Percentiles rank a stretch among this genome's conserved stretches.
These are phyloP conservation scores for Rhyacichthys aspro DNA, from an alignment of 2,797 vertebrate species.

Conservation along the genomic window DNA sequence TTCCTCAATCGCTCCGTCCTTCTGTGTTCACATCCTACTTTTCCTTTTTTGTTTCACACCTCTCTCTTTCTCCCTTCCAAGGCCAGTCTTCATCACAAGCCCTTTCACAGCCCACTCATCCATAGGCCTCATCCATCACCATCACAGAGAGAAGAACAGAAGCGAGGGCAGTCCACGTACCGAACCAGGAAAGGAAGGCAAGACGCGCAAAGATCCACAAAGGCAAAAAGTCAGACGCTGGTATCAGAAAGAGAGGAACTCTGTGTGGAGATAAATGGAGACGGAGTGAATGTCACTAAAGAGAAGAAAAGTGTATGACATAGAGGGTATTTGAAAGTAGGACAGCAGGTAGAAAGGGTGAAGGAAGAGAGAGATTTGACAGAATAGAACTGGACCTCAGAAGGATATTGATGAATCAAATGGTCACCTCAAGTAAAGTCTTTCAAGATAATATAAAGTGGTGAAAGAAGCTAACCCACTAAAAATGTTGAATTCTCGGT, in stretches of 20 bases:
- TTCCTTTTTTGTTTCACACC: conserved; percentile 27
- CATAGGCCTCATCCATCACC: conserved; percentile 75
- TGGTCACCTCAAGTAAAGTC: conserved; percentile 7
- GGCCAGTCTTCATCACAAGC: conserved; percentile 72
- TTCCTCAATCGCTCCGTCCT: conserved; percentile 32
- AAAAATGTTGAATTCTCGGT: conserved; percentile 32
- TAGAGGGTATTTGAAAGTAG: conserved; percentile 20
- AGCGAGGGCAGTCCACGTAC: conserved; percentile 32
- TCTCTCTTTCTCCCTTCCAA: conserved; percentile 59
- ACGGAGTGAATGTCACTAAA: conserved; percentile 14
- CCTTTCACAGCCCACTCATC: conserved; percentile 68
- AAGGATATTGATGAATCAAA: conserved; percentile 18
- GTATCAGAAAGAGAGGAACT: conserved; percentile 18
- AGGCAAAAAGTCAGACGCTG: conserved; percentile 53
- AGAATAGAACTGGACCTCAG: conserved; percentile 20
- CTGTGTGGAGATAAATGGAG: conserved; percentile 23
- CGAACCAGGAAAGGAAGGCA: conserved; percentile 31
- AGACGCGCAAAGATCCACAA: conserved; percentile 41
- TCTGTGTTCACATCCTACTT: conserved; percentile 38
- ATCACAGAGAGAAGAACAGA: conserved; percentile 60
- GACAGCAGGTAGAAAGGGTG: conserved; percentile 27
- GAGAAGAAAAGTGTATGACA: conserved; percentile 10
- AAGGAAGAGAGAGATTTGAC: conserved; percentile 8
- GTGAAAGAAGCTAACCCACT: not conserved
- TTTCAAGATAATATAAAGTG: conserved; percentile 3